Evolutionary conservation across 1,140 invertebrate species (phyloP), one percentile per base, ranked within the genome.

Genomic region (Nebria ingens): DNA sequence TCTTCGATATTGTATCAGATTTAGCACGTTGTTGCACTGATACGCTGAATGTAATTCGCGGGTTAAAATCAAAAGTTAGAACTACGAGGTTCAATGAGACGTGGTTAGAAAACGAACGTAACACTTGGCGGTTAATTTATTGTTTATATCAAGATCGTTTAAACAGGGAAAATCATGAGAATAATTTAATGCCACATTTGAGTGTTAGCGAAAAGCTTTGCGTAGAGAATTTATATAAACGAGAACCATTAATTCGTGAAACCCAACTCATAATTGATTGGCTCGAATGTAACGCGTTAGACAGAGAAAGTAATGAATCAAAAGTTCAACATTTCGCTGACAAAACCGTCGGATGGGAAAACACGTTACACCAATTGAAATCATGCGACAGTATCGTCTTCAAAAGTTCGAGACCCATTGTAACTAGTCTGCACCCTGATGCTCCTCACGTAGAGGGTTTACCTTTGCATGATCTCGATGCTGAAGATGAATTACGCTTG

Each of bases 361-460:
- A 97, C 69, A 93, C 93, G 2, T 74, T 94, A 6, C 86, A 90
- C 72, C 82, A 89, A 59, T 70, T 95, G 38, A 75, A 86, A 59
- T 78, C 70, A 29, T 55, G 60, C 6, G 66, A 68, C 15, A 73
- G 72, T 1, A 77, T 82, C 12, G 73, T 77, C 0, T 84, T 84
- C 64, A 57, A 64, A 12, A 79, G 76, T 21, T 71, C 73, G 1
- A 71, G 79, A 49, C 74, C 79, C 54, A 74, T 89, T 51, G 82
- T 93, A 0, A 80, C 82, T 12, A 79, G 82, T 60, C 72, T 97
- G 62, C 93, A 98, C 74, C 93, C 93, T n/a, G 94, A 98, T 83
- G 93, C 93, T 23, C 86, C 89, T 0, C 73, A 83, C 19, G 76
- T 91, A 56, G 83, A 95, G 65, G 83, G 83, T 17, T 84, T 80